A percentile compares a stretch with the other conserved stretches of the same genome.
Evolutionary conservation across 2,888 invertebrate genomes (phyloP).

Genomic region (Thereva nobilitata): DNA sequence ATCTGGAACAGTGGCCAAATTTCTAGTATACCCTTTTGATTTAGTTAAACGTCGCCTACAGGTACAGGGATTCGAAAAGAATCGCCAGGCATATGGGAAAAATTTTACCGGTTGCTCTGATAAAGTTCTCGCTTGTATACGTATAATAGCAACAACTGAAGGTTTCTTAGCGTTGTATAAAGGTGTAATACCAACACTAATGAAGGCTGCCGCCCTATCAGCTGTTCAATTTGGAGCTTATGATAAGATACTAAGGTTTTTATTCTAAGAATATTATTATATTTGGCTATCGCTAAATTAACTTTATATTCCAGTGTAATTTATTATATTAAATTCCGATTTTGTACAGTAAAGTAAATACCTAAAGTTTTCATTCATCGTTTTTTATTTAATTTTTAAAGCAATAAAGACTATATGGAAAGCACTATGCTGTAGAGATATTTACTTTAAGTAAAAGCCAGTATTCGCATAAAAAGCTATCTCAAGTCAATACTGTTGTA

Average conservation of each 20-base stretch:
- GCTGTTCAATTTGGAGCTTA: not conserved
- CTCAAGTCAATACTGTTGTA: too few species aligned
- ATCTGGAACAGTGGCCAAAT: not conserved
- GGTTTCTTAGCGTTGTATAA: constrained; percentile 9
- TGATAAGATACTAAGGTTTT: not conserved
- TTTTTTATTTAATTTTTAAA: too few species aligned
- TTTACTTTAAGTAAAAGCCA: too few species aligned
- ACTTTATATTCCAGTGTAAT: too few species aligned
- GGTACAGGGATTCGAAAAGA: not conserved
- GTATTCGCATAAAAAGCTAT: too few species aligned
- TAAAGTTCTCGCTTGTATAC: not conserved
- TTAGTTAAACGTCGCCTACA: not conserved
- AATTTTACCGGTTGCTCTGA: not conserved
- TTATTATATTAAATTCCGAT: too few species aligned
- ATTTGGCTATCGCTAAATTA: too few species aligned
- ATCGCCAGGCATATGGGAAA: not conserved
- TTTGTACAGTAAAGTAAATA: too few species aligned
- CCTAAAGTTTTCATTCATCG: too few species aligned
- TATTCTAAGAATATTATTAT: too few species aligned
- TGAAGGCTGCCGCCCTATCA: not conserved
- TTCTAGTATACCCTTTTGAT: not conserved
- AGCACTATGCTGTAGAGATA: too few species aligned
- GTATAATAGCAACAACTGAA: not conserved
- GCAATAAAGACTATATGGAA: too few species aligned
- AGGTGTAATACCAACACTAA: not conserved